phyloP scores from a whole-genome alignment of 2,113 vertebrate genomes.

The Myiagra hebetior region DNA sequence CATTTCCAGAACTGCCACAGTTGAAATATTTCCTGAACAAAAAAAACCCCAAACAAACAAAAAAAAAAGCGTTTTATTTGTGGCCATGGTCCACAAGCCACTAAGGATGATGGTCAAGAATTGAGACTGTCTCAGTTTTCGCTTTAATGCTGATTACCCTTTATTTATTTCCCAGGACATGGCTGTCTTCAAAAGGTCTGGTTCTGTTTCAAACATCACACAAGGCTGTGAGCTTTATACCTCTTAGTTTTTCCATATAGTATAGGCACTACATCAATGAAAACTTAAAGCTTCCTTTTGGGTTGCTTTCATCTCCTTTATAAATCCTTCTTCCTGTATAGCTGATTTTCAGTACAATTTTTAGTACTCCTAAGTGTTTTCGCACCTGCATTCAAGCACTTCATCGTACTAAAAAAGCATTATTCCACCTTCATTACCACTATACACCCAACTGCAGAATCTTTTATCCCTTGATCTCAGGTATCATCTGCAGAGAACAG shows the following conservation, averaged over 20 bases:
- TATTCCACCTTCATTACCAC: background rate
- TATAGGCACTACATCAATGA: background rate
- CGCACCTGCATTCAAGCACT: background rate
- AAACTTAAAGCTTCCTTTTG: background rate
- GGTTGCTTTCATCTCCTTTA: background rate
- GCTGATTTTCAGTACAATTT: background rate
- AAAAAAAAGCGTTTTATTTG: background rate
- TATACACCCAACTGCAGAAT: background rate
- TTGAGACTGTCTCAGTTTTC: background rate
- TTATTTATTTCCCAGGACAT: background rate
- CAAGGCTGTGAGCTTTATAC: background rate
- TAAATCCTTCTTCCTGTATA: background rate
- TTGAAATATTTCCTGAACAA: background rate
- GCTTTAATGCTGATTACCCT: background rate
- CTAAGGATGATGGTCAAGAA: background rate
- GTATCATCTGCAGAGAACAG: background rate
- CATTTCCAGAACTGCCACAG: background rate
- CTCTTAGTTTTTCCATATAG: background rate
- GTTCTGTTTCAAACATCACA: background rate
- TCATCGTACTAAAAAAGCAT: background rate
- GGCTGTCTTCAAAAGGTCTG: background rate
- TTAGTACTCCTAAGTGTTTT: background rate
- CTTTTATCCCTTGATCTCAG: background rate
- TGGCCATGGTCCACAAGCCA: background rate
- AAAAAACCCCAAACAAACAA: background rate